Evolutionary conservation across 1,140 invertebrate genomes (phyloP), one percentile per base, ranked within the genome.

Genomic region (Telenomus remus): DNA sequence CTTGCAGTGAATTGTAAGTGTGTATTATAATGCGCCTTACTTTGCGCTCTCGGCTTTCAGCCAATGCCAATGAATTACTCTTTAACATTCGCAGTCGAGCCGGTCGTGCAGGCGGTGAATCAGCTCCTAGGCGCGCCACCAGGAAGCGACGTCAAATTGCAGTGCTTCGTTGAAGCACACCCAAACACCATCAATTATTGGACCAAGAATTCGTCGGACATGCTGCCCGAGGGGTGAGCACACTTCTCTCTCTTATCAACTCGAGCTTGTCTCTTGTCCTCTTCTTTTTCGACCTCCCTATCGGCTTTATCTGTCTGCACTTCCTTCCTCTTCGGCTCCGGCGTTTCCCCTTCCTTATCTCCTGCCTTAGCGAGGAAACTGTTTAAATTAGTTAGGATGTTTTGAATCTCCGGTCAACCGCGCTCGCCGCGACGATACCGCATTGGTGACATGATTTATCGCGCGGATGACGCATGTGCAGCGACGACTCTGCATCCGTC

Each of bases 1-100:
- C 90, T 96, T 43, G 94, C 93, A 85, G 94, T 96, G 56, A 95
- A 96, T 86, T 97, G 95, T 97, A 90, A 95, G 95, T 93, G 65
- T 75, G 71, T 75, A 68, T 75, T 75, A 75, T 75, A 75, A 68
- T 75, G 57, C 39, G 64, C 89, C 60, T 75, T 75, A 70, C 73
- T 73, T 74, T 70, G 55, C 39, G 66, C 60, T 76, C 59, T 76
- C 59, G 66, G 55, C 57, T 70, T 65, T 60, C 64, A 76, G 73
- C 73, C 65, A 76, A 76, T 13, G 54, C 44, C 73, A 76, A 76
- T 76, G 60, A 76, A 76, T 76, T 76, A 76, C 66, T 76, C 65
- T 76, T 76, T 76, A 71, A 71, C 55, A 76, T 79, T 75, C 70
- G 35, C 89, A 96, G 95, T 96, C 90, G 90, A 92, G 57, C 95